A percentile compares a stretch with the other conserved stretches of the same genome.
Evolutionary conservation across 2,797 vertebrate species (phyloP).

Genomic region (Aulostomus chinensis): DNA sequence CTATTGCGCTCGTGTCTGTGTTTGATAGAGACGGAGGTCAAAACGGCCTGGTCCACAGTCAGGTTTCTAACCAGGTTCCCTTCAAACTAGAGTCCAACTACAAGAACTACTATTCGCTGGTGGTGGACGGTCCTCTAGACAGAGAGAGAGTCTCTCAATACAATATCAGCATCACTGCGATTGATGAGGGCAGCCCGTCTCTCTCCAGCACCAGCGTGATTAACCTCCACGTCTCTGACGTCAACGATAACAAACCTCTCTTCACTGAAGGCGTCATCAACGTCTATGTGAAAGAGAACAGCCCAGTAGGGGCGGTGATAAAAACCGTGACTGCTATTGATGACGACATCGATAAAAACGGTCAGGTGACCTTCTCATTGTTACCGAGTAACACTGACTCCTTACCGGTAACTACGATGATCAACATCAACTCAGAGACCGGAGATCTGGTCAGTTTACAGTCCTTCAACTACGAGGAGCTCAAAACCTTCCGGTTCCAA

Average conservation of each 20-base stretch:
- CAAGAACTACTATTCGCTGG: constrained; percentile 86
- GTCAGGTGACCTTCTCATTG: constrained; percentile 81
- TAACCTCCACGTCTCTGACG: constrained; percentile 80
- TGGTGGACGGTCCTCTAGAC: constrained; percentile 84
- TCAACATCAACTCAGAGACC: constrained; percentile 46
- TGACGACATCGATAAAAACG: constrained; percentile 80
- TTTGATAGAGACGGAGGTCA: constrained; percentile 85
- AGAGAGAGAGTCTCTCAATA: constrained; percentile 81
- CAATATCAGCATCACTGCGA: constrained; percentile 83
- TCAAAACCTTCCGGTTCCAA: constrained; percentile 47
- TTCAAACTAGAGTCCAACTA: constrained; percentile 86
- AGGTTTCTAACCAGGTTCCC: constrained; percentile 74
- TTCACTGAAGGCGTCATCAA: constrained; percentile 79
- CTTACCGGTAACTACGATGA: constrained; percentile 16
- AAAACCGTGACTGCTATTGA: constrained; percentile 75
- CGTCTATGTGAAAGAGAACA: constrained; percentile 86
- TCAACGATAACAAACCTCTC: constrained; percentile 85
- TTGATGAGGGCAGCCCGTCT: constrained; percentile 83
- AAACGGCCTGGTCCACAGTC: constrained; percentile 80
- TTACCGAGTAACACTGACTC: constrained; percentile 17
- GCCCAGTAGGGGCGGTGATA: constrained; percentile 66
- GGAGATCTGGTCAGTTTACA: constrained; percentile 37
- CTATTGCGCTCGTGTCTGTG: constrained; percentile 87
- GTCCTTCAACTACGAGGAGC: constrained; percentile 41
- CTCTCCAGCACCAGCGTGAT: constrained; percentile 81